Evolutionary conservation across 2,888 invertebrate genomes (phyloP).

Genomic region (Catocala fraxini): DNA sequence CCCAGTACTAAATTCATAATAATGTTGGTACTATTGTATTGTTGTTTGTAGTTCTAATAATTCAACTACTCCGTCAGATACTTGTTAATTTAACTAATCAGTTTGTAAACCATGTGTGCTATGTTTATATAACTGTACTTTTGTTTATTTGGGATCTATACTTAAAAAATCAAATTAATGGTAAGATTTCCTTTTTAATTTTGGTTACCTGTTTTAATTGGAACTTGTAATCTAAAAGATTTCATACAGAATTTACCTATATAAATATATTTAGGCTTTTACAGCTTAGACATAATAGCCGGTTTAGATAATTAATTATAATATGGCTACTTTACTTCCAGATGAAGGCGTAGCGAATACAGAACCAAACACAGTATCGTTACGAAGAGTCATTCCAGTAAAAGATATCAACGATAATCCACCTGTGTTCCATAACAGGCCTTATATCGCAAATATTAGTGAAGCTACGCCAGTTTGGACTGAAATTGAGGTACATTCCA

Average conservation of each 20-base stretch:
- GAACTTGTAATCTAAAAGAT: too few relatives aligned
- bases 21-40: neutral
- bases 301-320: neutral
- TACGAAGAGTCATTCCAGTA: slow-evolving; percentile 92
- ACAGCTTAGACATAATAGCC: neutral
- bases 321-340: slow-evolving; percentile 56
- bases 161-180: too few relatives aligned
- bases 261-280: neutral
- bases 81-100: slow-evolving; percentile 30
- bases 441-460: slow-evolving; percentile 91
- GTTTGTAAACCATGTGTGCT: slow-evolving; percentile 18
- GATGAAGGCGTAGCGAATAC: slow-evolving; percentile 91
- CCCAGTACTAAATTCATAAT: too few relatives aligned
- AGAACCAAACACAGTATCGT: slow-evolving; percentile 93
- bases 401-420: slow-evolving; percentile 94
- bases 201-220: too few relatives aligned
- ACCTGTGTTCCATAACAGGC: slow-evolving; percentile 91
- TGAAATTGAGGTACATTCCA: slow-evolving; percentile 82
- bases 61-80: slow-evolving; percentile 10
- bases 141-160: too few relatives aligned
- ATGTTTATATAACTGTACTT: slow-evolving; percentile 3
- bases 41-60: neutral
- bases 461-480: slow-evolving; percentile 90
- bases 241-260: too few relatives aligned
- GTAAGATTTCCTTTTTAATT: too few relatives aligned